Evolutionary conservation across 2,113 vertebrate species (phyloP).

Genomic region (Ceyx margarethae): DNA sequence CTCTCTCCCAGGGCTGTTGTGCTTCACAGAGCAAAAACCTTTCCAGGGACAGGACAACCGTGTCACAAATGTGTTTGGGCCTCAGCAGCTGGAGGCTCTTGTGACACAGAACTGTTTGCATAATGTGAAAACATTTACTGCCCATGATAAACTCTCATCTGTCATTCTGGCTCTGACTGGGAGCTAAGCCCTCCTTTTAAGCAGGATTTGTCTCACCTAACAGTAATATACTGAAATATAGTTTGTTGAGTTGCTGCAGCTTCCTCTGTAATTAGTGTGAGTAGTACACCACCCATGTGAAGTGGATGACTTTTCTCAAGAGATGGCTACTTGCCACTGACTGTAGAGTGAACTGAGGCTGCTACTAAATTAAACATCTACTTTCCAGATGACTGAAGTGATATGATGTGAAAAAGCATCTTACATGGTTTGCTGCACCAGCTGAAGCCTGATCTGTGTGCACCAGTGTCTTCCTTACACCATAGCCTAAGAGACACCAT

Average conservation of each 20-base stretch:
- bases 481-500: neutral
- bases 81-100: neutral
- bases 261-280: neutral
- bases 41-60: neutral
- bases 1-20: neutral
- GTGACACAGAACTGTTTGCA: neutral
- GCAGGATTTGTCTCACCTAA: neutral
- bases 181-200: neutral
- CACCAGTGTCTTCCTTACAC: neutral
- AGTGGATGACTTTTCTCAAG: neutral
- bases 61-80: neutral
- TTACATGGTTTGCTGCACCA: neutral
- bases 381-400: neutral
- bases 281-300: neutral
- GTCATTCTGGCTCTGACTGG: neutral
- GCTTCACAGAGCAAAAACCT: neutral
- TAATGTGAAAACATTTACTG: neutral
- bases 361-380: neutral
- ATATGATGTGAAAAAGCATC: neutral
- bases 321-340: neutral
- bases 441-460: neutral
- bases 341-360: neutral
- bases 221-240: neutral
- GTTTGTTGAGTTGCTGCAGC: neutral
- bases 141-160: neutral